phyloP scores from a whole-genome alignment of 1,140 invertebrate species.

The Lepidostoma basale region DNA sequence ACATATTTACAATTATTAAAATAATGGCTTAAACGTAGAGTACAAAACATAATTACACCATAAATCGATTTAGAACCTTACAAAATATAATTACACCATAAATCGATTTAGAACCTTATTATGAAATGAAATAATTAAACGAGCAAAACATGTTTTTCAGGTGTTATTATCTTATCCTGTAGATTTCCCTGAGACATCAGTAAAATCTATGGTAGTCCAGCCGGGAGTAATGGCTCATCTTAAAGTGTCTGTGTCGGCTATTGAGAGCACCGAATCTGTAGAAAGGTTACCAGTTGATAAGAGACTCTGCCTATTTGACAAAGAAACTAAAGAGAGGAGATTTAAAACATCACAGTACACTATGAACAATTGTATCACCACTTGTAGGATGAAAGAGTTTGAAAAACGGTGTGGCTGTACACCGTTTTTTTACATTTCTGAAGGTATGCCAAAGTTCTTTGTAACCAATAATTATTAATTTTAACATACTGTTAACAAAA shows the following conservation, averaged over 20 bases:
- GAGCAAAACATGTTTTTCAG: slow-evolving; percentile 4
- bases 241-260: neutral
- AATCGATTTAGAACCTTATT: no score
- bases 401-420: slow-evolving; percentile 9
- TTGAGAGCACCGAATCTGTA: neutral
- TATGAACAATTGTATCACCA: slow-evolving; percentile 22
- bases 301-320: slow-evolving; percentile 4
- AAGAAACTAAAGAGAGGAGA: neutral
- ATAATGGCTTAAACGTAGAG: no score
- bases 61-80: no score
- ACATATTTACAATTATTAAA: no score
- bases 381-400: neutral
- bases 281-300: neutral
- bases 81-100: no score
- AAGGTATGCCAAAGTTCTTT: no score
- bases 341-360: neutral
- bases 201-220: neutral
- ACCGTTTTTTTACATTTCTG: slow-evolving; percentile 21
- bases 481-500: no score
- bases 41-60: no score
- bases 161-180: slow-evolving; percentile 14
- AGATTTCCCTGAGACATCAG: slow-evolving; percentile 22
- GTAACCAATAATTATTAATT: no score
- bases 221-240: neutral
- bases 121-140: no score